Base-by-base conservation (phyloP, 2,113 vertebrate species). In the Neotoma lepida region DNA sequence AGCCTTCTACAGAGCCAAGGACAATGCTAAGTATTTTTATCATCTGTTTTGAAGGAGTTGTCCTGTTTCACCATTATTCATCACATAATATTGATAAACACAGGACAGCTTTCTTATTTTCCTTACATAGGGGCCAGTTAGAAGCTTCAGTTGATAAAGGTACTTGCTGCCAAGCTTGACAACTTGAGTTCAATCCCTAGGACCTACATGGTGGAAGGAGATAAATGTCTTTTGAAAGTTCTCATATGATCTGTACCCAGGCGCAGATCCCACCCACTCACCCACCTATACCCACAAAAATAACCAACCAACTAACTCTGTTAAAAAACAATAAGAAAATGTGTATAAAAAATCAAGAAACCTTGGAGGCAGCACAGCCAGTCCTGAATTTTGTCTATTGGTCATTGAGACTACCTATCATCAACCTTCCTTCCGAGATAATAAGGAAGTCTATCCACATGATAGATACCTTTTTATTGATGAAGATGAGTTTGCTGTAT, bases 11-110 rank as follows among this genome's bases (percentile, higher is more conserved):
- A 94, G 46, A 95, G 82, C 15, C 41, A 78, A 91, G 81, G 56
- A 35, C 4, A 54, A 61, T 33, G 58, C 30, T 22, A 51, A 70
- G 51, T 86, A 89, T 82, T 90, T 94, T 84, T 64, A 68, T 80
- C 56, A 71, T 8, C 2, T 22, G 17, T 77, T 10, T 88, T 71
- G 35, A 46, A 91, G 18, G 28, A 91, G 6, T 81, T 78, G 39
- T 22, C 77, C 24, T 64, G 33, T 56, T 86, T 71, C 46, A 41
- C 46, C 20, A 93, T 78, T 87, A 77, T 14, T 77, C 12, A 24
- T 85, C 46, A 82, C 1, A 88, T 20, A 71, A 88, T 90, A 92
- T 88, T 95, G 81, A n/a, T 51, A 93, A 92, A 81, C 30, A 68
- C 4, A 85, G 35, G 81, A 9, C 4, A 78, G 0, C 18, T 89